A percentile compares a stretch with the other conserved stretches of the same genome.
phyloP scores from a whole-genome alignment of 2,888 invertebrate genomes.

The Erebia aethiops region DNA sequence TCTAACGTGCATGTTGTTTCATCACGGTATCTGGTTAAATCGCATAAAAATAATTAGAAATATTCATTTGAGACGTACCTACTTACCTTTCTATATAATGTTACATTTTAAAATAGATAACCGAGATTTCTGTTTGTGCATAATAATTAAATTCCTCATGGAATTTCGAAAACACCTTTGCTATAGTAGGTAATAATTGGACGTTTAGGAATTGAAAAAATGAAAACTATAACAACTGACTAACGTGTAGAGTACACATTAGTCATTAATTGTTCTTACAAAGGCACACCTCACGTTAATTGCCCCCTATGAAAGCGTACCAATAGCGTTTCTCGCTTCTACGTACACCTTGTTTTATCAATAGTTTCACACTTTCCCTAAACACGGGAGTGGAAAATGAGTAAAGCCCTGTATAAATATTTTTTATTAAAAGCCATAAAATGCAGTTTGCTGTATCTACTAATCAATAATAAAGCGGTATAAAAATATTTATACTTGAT shows the following conservation, averaged over 20 bases:
- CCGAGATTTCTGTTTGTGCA: background rate
- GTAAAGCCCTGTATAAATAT: background rate
- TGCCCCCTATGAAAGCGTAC: slow-evolving; percentile 14
- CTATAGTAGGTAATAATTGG: too few species aligned
- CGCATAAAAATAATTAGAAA: background rate
- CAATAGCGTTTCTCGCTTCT: slow-evolving; percentile 36
- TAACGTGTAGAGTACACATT: background rate
- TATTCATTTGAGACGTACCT: too few species aligned
- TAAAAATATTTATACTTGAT: background rate
- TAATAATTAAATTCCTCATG: background rate
- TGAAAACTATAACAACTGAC: too few species aligned
- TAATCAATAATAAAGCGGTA: background rate
- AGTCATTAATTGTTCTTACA: background rate
- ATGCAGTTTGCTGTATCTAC: background rate
- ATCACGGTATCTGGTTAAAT: background rate
- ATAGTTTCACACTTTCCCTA: slow-evolving; percentile 67
- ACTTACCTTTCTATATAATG: background rate
- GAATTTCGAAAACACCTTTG: too few species aligned
- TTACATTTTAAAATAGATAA: background rate
- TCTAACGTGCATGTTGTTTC: slow-evolving; percentile 15
- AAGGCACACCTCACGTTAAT: slow-evolving; percentile 15
- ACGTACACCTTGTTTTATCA: slow-evolving; percentile 72
- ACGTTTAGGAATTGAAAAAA: too few species aligned
- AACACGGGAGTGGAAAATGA: slow-evolving; percentile 29
- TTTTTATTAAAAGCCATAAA: background rate